Evolutionary conservation across 1,140 invertebrate species (phyloP), one percentile per base, ranked within the genome.

Genomic region (Plodia interpunctella): DNA sequence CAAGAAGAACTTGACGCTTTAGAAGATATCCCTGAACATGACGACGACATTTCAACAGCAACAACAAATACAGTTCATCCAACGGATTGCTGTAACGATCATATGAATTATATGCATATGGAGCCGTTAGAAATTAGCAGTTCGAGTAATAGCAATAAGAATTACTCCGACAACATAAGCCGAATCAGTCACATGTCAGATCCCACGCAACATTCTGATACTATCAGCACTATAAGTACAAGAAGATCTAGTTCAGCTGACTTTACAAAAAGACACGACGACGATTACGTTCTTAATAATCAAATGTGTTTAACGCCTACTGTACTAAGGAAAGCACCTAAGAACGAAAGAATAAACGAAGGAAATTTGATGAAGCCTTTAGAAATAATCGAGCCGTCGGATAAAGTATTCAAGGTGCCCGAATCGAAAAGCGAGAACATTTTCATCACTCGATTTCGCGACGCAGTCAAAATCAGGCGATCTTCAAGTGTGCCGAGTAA

Each of bases 401-500:
- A 78, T 11, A 80, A 75, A 56, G 56, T 63, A 4, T 81, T 87
- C 51, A 87, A 87, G 74, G 64, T 68, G 0, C 78, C 83, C 0
- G 85, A 87, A 65, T 62, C 66, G 21, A 84, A 81, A 73, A 80
- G 65, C 5, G 87, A 90, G 30, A 90, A 72, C 49, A 70, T 71
- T 10, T 67, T 88, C 11, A 80, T 90, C 0, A 76, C 77, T 1
- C 80, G 90, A 55, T 90, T 91, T 49, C 88, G 90, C 49, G 91
- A 92, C 17, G 88, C 91, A 5, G 93, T 94, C 0, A 93, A 93
- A 72, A 94, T 95, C 17, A 90, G 95, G 38, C 86, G 95, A 59
- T 96, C 95, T 0, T 96, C 95, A 0, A 95, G 94, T 58, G 95
- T 96, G 10, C 95, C 95, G 11, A 95, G 94, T 58, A 95, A 95